Conservation (phyloP, 2,888 invertebrate genomes). For the Piscicola geometra region DNA sequence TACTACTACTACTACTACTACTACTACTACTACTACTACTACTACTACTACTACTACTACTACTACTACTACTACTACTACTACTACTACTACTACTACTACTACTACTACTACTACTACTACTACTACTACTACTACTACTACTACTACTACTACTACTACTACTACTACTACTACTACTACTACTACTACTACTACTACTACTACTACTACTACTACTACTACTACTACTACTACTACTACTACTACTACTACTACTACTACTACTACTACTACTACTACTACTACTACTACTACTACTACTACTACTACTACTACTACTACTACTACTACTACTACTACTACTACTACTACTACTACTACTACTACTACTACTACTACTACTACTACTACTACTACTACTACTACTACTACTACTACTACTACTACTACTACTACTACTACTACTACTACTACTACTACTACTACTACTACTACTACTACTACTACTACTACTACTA, state of each 20-base stretch:
- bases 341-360: slow-evolving; percentile 33
- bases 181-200: background rate
- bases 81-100: no score
- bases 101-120: no score
- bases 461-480: background rate
- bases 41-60: no score
- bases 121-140: no score
- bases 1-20: no score
- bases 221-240: slow-evolving; percentile 2
- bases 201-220: background rate
- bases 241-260: slow-evolving; percentile 35
- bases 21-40: no score
- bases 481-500: slow-evolving; percentile 1
- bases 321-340: slow-evolving; percentile 35
- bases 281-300: slow-evolving; percentile 36
- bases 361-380: slow-evolving; percentile 31
- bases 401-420: slow-evolving; percentile 24
- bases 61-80: no score
- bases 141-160: no score
- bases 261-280: slow-evolving; percentile 34
- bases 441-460: no score
- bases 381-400: slow-evolving; percentile 31
- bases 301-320: slow-evolving; percentile 36
- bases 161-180: background rate
- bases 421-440: background rate